Evolutionary conservation across 1,140 invertebrate genomes (phyloP).

Genomic region (Rhyacophila brunnea): DNA sequence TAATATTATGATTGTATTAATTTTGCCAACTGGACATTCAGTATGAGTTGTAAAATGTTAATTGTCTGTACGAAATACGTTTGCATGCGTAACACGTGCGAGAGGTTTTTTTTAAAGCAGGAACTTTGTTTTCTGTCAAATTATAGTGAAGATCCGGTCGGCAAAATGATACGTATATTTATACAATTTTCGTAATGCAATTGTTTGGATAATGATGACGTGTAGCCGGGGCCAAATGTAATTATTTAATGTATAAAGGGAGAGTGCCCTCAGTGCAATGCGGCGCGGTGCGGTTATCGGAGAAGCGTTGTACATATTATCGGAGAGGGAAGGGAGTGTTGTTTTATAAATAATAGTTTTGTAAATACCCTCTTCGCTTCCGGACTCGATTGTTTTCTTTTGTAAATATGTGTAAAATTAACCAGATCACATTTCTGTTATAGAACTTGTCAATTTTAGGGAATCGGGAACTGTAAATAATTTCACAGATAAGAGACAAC

Average conservation of each 20-base stretch:
- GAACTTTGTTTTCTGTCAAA: too few relatives aligned
- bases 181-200: conserved; percentile 22
- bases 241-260: conserved; percentile 4
- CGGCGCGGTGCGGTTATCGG: background rate
- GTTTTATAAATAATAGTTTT: too few relatives aligned
- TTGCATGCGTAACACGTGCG: too few relatives aligned
- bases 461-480: conserved; percentile 49
- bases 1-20: conserved; percentile 6
- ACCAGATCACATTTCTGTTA: conserved; percentile 19
- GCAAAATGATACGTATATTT: conserved; percentile 27
- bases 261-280: conserved; percentile 10
- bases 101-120: too few relatives aligned
- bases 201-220: conserved; percentile 26
- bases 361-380: background rate
- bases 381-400: background rate
- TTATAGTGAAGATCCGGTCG: too few relatives aligned
- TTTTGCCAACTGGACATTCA: conserved; percentile 1
- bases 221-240: conserved; percentile 33
- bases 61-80: too few relatives aligned
- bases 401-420: conserved; percentile 23
- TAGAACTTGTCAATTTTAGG: conserved; percentile 58
- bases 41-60: too few relatives aligned
- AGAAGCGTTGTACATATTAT: conserved; percentile 5
- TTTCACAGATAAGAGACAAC: conserved; percentile 54
- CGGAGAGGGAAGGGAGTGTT: background rate